Evolutionary conservation across 2,888 invertebrate species (phyloP), one percentile per base, ranked within the genome.

Genomic region (Alloscopus bannaensis): DNA sequence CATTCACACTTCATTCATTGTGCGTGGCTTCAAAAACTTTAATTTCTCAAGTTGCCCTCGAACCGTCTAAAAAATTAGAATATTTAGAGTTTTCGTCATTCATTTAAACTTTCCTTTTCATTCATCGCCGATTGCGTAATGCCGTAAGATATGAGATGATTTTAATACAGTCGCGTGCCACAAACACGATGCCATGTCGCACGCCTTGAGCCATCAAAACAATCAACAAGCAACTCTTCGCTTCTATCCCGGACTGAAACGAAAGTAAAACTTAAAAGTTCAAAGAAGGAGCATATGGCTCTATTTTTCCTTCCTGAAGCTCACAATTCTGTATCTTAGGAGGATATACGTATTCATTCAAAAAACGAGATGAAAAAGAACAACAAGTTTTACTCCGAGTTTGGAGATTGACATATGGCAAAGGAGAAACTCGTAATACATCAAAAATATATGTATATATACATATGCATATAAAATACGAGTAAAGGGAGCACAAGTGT

Each of bases 381-480:
- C n/a, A n/a, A n/a, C n/a, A n/a, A n/a, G n/a, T n/a, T n/a, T n/a
- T n/a, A n/a, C n/a, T n/a, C n/a, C 3, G 52, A 57, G 4, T 57
- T n/a, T 50, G 13, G 68, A 73, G 60, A 59, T 76, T 76, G 76
- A 76, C 76, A 76, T 76, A 76, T 76, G 76, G 76, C 76, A 68
- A 52, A 45, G 68, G 52, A 42, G 45, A 45, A 72, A 62, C 31
- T 29, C 18, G 24, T 8, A 45, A 62, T 26, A 8, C 47, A 28
- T 31, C 6, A 20, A 28, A 47, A 3, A 52, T 52, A 64, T 26
- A 36, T 64, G 28, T 18, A 62, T 31, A 71, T 45, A 62, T 31
- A n/a, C 66, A 65, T 50, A 73, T 47, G 28, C 55, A 13, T 68
- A 24, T 62, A 40, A 22, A 62, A 4, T 16, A 62, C n/a, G n/a